A percentile compares a stretch with the other conserved stretches of the same genome.
Conservation (phyloP, 92 coral and sea anemone genomes). For the Porites lobata region DNA sequence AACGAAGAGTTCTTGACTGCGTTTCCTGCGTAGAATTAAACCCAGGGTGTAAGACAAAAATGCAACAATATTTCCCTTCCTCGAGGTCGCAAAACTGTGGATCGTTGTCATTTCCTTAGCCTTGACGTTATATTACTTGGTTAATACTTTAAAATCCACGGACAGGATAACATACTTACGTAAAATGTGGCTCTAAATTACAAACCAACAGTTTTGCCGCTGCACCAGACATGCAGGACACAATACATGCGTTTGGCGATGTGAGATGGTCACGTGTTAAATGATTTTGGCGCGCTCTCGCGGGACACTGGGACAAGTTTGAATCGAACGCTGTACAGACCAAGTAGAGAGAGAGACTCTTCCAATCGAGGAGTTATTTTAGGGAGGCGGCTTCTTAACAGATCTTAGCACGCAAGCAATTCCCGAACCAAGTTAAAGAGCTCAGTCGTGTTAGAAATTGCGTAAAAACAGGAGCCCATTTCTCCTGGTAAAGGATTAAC, state of each 20-base stretch:
- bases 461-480: too few species aligned
- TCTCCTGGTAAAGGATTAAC: too few species aligned
- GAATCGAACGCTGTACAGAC: too few species aligned
- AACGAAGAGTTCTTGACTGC: background rate
- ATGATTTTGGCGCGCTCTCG: constrained; percentile 89
- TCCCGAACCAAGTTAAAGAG: too few species aligned
- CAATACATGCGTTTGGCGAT: constrained; percentile 97
- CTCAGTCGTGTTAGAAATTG: too few species aligned
- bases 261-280: constrained; percentile 91
- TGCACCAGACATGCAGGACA: constrained; percentile 94
- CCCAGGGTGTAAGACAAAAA: constrained; percentile 50
- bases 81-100: constrained; percentile 32
- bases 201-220: constrained; percentile 71
- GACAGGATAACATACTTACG: constrained; percentile 78
- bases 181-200: constrained; percentile 84
- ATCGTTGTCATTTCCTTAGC: constrained; percentile 13
- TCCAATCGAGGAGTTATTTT: too few species aligned
- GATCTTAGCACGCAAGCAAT: too few species aligned
- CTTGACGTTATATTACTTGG: background rate
- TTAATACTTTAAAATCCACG: background rate
- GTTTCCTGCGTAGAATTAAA: constrained; percentile 49
- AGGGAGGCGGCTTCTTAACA: too few species aligned
- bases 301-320: constrained; percentile 81
- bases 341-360: too few species aligned
- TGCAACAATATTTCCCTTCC: constrained; percentile 54